Evolutionary conservation across 2,888 invertebrate species (phyloP), one percentile per base, ranked within the genome.

Genomic region (Brenthis daphne): DNA sequence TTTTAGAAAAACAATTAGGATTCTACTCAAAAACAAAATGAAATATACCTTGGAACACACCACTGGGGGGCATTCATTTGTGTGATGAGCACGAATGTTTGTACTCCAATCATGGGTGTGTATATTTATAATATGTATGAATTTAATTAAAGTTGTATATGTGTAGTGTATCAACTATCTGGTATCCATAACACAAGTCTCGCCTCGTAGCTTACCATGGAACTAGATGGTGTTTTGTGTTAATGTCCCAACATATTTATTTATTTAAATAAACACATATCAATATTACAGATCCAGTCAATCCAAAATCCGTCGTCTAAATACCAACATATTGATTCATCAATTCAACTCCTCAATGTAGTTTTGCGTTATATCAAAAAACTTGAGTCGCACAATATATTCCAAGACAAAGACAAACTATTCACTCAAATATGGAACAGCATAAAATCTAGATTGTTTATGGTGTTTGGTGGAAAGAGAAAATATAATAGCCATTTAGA

Each of bases 331-430:
- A 74, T 91, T 0, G 88, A 87, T 51, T 79, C 86, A 0, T 87
- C 92, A 0, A 74, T 89, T 2, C 86, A 90, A 65, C 78, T 92
- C 0, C 67, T 92, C 24, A 91, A 83, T 60, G 80, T 89, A 0
- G 75, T 80, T 0, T 68, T 92, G 1, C 76, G 92, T 2, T 82
- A 92, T 65, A 77, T 85, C n/a, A 92, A 90, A 43, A 92, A 89
- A 72, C 74, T 92, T 0, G 90, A 90, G 72, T 73, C 82, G 0
- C 89, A 92, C 67, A 64, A 80, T 0, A 78, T 88, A 20, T 91
- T 90, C 74, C 73, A 84, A 60, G 79, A 85, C 20, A 89, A 84
- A 74, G 89, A 91, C 68, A 81, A 84, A 65, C 53, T 90, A 0
- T 84, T 87, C 65, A 57, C 79, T 3, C 76, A 84, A 78, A 87